phyloP scores from a whole-genome alignment of 2,113 vertebrate genomes.

The Coptodon rendalli region DNA sequence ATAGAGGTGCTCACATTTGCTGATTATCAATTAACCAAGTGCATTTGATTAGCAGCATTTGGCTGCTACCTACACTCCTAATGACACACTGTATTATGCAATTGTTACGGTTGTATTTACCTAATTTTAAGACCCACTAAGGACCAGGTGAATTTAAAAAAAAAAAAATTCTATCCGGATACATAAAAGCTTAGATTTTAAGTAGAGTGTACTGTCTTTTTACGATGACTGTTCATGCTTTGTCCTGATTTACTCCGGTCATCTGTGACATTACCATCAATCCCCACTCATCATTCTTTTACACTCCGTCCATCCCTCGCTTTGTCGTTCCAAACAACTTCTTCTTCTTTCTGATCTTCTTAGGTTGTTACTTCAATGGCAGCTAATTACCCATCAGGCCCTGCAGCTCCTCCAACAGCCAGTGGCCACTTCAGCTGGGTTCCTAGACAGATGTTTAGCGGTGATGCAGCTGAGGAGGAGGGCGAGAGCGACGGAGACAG shows the following conservation, averaged over 20 bases:
- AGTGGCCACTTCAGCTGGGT: constrained; percentile 76
- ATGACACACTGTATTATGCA: not conserved
- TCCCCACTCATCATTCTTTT: not conserved
- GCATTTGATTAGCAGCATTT: not conserved
- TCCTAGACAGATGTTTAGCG: constrained; percentile 77
- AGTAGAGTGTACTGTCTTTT: not conserved
- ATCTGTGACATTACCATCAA: not conserved
- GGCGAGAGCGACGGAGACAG: constrained; percentile 75
- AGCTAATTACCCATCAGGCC: constrained; percentile 66
- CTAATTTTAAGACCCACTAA: not conserved
- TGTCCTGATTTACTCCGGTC: not conserved
- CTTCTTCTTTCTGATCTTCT: not conserved
- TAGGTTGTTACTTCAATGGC: constrained; percentile 68
- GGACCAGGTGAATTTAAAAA: not conserved
- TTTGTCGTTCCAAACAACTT: not conserved
- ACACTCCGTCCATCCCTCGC: not conserved
- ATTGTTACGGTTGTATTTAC: not conserved
- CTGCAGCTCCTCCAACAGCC: constrained; percentile 41
- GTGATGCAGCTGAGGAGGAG: constrained; percentile 74
- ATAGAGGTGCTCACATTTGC: not conserved
- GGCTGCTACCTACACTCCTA: not conserved
- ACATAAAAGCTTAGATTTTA: not conserved
- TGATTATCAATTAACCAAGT: not conserved
- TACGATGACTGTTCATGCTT: not conserved
- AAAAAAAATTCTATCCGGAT: rapidly evolving